Evolutionary conservation across 2,113 vertebrate species (phyloP).

Genomic region (Eupsittula cactorum): DNA sequence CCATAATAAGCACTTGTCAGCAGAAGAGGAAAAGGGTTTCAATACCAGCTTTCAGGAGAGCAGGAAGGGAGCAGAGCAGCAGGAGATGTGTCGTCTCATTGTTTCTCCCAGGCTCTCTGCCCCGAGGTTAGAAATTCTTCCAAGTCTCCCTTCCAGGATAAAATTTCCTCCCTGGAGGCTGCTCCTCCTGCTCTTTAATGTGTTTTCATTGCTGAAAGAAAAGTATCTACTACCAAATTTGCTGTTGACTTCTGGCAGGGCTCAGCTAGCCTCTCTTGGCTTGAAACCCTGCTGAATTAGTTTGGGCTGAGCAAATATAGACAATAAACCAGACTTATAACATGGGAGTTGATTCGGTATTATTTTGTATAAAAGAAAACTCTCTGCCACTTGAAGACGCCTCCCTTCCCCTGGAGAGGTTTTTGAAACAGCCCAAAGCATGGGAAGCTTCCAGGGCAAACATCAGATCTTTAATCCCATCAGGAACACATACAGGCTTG

Average conservation of each 20-base stretch:
- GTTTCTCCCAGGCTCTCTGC: background rate
- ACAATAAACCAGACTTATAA: conserved; percentile 2
- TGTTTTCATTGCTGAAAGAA: conserved; percentile 8
- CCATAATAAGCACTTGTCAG: background rate
- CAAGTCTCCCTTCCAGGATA: conserved; percentile 5
- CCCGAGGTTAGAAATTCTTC: background rate
- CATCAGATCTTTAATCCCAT: background rate
- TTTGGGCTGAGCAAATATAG: conserved; percentile 25
- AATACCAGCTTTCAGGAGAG: background rate
- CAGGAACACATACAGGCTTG: background rate
- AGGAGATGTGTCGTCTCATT: conserved; percentile 9
- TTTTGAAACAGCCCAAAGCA: conserved; percentile 3
- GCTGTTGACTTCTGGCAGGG: conserved; percentile 41
- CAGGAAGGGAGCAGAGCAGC: background rate
- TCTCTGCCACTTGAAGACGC: background rate
- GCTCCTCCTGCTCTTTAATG: conserved; percentile 5
- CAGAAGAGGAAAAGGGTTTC: background rate
- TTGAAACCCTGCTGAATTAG: conserved; percentile 41
- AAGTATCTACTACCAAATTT: conserved; percentile 26
- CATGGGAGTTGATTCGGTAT: conserved; percentile 12
- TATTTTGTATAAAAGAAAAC: conserved; percentile 22
- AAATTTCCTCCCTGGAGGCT: background rate
- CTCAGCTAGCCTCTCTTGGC: background rate
- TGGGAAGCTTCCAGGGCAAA: conserved; percentile 12
- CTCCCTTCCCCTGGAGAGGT: background rate